Percentiles rank a stretch among this genome's conserved stretches.
phyloP scores from a whole-genome alignment of 2,113 vertebrate species.

The Lagopus leucura region DNA sequence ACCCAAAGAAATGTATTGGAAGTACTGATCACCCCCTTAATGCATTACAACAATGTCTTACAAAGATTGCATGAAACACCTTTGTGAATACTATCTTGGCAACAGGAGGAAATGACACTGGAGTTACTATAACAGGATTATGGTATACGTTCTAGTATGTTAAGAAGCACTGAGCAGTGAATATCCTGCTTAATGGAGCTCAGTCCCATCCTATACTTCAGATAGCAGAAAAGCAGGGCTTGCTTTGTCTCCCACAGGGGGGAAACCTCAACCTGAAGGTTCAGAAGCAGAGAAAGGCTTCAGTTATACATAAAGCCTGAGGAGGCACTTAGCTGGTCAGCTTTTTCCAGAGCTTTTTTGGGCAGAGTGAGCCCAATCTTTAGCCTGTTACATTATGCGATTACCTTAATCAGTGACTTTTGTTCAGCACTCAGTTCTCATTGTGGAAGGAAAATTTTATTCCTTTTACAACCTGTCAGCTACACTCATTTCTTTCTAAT shows the following conservation, averaged over 20 bases:
- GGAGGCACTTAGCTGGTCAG: background rate
- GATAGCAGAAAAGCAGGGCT: background rate
- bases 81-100: background rate
- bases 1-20: background rate
- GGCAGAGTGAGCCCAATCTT: background rate
- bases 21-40: background rate
- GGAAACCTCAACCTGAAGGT: background rate
- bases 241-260: background rate
- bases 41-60: background rate
- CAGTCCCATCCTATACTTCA: background rate
- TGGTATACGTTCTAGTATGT: background rate
- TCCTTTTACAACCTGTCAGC: background rate
- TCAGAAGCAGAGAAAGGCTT: background rate
- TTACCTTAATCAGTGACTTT: background rate
- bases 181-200: fast-evolving
- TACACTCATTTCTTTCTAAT: background rate
- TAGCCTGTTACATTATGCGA: background rate
- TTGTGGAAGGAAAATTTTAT: background rate
- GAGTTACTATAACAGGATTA: background rate
- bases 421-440: background rate
- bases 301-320: background rate
- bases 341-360: background rate
- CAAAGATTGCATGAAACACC: fast-evolving
- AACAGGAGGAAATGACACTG: background rate
- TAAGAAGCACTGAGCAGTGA: background rate